Base-by-base conservation (phyloP, 2,797 vertebrate species). In the Sebastes kiyomatsui region DNA sequence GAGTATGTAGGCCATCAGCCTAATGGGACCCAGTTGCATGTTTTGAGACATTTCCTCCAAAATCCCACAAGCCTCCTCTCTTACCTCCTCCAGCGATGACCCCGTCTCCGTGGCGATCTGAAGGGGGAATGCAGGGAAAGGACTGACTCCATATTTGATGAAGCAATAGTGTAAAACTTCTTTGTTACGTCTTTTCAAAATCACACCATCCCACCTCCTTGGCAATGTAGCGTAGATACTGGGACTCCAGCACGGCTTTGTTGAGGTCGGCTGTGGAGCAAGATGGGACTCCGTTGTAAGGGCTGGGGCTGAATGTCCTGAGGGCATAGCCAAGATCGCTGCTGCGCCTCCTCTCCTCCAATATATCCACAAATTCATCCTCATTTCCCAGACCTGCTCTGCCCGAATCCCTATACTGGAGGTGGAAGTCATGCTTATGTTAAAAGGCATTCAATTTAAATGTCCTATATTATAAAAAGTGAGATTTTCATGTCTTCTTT, bases 31-130 rank as follows among this genome's bases (percentile, higher is more conserved):
- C 88, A 99, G 86, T 49, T 97, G 96, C 85, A 99, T 93, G 75
- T 97, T 97, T 80, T 99, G 98, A 75, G 97, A 96, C 98, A 99
- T 99, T 85, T 99, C 97, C 67, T 96, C 95, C 90, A 99, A 77
- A 89, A 98, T 96, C 79, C 91, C 93, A 2, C 7, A 30, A 3
- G 95, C 97, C 74, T 97, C 95, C 80, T 97, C 96, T 80, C 88
- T 95, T 91, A 99, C 94, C 69, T 94, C 89, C 79, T 97, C 96
- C 9, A 75, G 52, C 0, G 97, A 91, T 27, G 96, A 95, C 7
- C 95, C 95, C 6, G 91, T 96, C 82, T 99, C 98, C 84, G 66
- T 85, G 67, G 97, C 95, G 12, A 99, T 87, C 98, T 99, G 71
- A 46, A 4, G 64, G 55, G 11, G 2, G 33, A 68, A 76, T 0